Percentiles rank a stretch among this genome's conserved stretches.
Conservation (phyloP, 2,797 vertebrate species). For the Dryobates pubescens region DNA sequence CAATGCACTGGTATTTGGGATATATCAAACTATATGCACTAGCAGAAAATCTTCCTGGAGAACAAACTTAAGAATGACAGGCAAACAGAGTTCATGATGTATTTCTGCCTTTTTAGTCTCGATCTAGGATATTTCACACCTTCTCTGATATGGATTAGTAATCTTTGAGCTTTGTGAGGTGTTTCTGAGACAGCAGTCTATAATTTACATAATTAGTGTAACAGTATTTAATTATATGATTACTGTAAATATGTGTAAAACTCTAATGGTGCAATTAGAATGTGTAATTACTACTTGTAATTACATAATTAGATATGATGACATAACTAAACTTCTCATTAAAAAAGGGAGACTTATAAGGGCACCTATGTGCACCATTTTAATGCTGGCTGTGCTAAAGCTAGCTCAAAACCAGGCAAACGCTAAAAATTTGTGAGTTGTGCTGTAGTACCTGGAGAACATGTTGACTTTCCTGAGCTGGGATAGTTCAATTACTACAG, state of each 20-base stretch:
- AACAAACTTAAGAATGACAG: neutral
- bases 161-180: conserved; percentile 21
- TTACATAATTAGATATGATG: conserved; percentile 48
- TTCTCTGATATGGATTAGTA: neutral
- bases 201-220: conserved; percentile 64
- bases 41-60: neutral
- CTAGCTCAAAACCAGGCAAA: neutral
- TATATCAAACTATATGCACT: neutral
- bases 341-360: neutral
- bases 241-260: conserved; percentile 66
- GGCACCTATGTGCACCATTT: neutral
- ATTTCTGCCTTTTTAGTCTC: neutral
- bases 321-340: conserved; percentile 20
- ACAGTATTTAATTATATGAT: conserved; percentile 60
- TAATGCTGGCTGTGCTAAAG: neutral
- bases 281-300: conserved; percentile 60
- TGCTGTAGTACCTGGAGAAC: neutral
- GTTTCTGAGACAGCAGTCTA: conserved; percentile 45
- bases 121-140: neutral
- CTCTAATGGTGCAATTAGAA: conserved; percentile 48
- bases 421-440: neutral
- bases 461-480: neutral
- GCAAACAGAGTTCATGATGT: neutral
- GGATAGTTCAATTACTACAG: neutral
- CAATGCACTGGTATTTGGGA: neutral